Evolutionary conservation across 2,888 invertebrate genomes (phyloP).

Genomic region (Heliconius ethilla): DNA sequence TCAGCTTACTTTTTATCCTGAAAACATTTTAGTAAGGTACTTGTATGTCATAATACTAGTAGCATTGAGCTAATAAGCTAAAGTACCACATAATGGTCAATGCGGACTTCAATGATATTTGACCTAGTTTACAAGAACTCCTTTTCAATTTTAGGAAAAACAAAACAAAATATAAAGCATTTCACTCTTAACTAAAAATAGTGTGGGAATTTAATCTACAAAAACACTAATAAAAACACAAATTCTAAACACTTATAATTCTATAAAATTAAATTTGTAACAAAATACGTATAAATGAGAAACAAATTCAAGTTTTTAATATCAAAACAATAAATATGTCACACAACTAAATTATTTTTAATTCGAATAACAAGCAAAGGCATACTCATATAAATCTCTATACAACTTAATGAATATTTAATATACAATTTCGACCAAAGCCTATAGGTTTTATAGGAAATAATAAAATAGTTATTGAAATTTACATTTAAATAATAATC

Average conservation of each 20-base stretch:
- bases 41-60: background rate
- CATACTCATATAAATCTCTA: constrained; percentile 4
- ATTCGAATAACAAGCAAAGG: background rate
- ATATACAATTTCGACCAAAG: background rate
- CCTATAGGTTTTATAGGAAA: background rate
- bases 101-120: background rate
- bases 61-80: background rate
- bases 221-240: no score
- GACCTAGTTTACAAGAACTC: background rate
- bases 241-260: background rate
- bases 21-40: background rate
- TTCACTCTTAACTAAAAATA: background rate
- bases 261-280: background rate
- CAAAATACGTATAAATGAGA: background rate
- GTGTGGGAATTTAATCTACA: background rate
- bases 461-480: constrained; percentile 15
- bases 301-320: background rate
- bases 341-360: background rate
- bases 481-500: constrained; percentile 32
- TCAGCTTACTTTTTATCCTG: background rate
- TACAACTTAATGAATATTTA: background rate
- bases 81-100: background rate
- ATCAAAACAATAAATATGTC: background rate
- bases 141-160: background rate
- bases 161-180: background rate